phyloP scores from a whole-genome alignment of 2,888 invertebrate species.

The Pelosia muscerda region DNA sequence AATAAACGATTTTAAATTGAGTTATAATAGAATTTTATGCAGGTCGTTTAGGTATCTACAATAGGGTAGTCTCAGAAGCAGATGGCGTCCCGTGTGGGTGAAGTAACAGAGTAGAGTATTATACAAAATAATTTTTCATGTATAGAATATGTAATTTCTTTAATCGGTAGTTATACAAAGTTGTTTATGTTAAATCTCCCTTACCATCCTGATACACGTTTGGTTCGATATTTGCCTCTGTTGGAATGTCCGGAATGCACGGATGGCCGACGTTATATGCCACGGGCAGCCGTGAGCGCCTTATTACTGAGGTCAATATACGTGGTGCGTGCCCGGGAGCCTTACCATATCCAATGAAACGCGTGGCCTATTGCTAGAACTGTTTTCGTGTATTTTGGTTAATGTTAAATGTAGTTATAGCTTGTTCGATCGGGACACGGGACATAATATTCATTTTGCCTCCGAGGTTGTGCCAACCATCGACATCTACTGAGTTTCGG shows the following conservation, averaged over 20 bases:
- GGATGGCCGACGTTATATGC: neutral
- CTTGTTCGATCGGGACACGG: constrained; percentile 36
- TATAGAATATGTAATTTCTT: constrained; percentile 40
- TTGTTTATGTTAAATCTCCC: constrained; percentile 38
- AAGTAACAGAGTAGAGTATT: constrained; percentile 48
- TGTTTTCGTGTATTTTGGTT: constrained; percentile 49
- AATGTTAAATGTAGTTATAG: constrained; percentile 48
- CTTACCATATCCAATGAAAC: constrained; percentile 23
- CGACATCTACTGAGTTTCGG: constrained; percentile 17
- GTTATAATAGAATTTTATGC: constrained; percentile 46
- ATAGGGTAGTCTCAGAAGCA: constrained; percentile 33
- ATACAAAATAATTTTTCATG: constrained; percentile 43
- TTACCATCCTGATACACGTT: constrained; percentile 26
- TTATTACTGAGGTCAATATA: constrained; percentile 18
- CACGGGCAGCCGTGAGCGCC: neutral
- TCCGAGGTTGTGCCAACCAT: constrained; percentile 43
- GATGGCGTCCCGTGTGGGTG: constrained; percentile 21
- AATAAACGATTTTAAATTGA: constrained; percentile 43
- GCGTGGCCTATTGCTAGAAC: constrained; percentile 39
- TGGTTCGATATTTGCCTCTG: neutral
- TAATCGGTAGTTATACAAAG: constrained; percentile 46
- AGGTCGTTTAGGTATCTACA: constrained; percentile 48
- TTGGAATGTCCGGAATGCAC: neutral
- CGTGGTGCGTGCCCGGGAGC: constrained; percentile 19
- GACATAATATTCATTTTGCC: constrained; percentile 23